Base-by-base conservation (phyloP, 2,797 vertebrate genomes). In the Aplochiton taeniatus region DNA sequence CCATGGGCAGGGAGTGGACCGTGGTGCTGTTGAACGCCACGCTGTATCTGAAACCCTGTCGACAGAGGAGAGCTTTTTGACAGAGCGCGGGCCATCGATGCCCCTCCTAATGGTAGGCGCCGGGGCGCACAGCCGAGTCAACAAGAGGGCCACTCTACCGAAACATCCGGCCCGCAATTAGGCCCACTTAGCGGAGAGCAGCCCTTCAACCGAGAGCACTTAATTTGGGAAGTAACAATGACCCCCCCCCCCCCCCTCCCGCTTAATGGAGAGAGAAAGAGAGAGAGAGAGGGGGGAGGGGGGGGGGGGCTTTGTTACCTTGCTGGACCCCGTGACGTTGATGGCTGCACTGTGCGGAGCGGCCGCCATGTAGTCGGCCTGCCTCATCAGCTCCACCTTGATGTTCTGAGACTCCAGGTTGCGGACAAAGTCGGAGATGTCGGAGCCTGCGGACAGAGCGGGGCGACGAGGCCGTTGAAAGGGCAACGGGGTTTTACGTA, bases 1-100 rank as follows among this genome's bases (percentile, higher is more conserved):
- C 89, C 82, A 98, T 95, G 0, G 95, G 96, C 66, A 96, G 80
- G 6, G 94, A 96, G 83, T 96, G 96, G 14, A 95, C 78, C 0
- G 89, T 87, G 66, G 94, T 95, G 81, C 93, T 74, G 68, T 96
- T 96, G 66, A 96, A 97, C 0, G 93, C 90, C 19, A 97, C 13
- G 0, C 81, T 92, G 81, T 94, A 97, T 42, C 78, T 92, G 78
- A 92, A 94, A 48, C 85, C 90, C 95, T 97, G 80, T 6, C 8
- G 7, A 54, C 11, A 11, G 8, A 20, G 31, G 6, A 31, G 6
- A 31, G 31, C 31, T 31, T 31, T 31, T 31, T 31, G 3, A 31
- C 31, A 31, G 31, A 20, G 48, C 14, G 31, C 1, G 4, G 13
- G n/a, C n/a, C 31, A 46, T 18, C 14, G 19, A 9, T 56, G 19